phyloP scores from a whole-genome alignment of 2,888 invertebrate species.

The Leptura quadrifasciata region DNA sequence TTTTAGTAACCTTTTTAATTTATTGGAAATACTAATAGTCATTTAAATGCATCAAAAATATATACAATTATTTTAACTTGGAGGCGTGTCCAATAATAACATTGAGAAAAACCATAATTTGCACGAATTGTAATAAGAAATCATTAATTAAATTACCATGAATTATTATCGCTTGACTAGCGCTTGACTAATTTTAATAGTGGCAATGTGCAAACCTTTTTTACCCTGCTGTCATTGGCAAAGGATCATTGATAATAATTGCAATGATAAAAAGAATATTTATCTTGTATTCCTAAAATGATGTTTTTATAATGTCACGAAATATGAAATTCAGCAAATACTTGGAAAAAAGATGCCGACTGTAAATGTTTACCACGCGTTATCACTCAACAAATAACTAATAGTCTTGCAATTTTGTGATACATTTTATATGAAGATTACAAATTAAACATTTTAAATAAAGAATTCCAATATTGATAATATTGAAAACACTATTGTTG shows the following conservation, averaged over 20 bases:
- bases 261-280: not conserved
- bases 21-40: no score
- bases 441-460: no score
- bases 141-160: not conserved
- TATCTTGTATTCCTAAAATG: not conserved
- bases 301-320: not conserved
- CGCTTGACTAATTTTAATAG: not conserved
- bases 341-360: not conserved
- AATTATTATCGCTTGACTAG: conserved; percentile 3
- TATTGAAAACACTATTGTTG: no score
- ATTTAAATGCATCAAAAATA: no score
- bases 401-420: not conserved
- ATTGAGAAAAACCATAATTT: not conserved
- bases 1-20: no score
- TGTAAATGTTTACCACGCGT: not conserved
- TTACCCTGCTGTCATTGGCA: not conserved
- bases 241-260: not conserved
- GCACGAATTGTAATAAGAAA: not conserved
- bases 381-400: not conserved
- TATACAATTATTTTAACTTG: no score
- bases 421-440: not conserved
- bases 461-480: no score
- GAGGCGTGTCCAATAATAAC: not conserved
- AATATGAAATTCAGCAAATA: not conserved
- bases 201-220: not conserved